These are phyloP conservation scores for Bovichtus variegatus DNA, from an alignment of 2,797 vertebrate genomes.

Conservation along the genomic window DNA sequence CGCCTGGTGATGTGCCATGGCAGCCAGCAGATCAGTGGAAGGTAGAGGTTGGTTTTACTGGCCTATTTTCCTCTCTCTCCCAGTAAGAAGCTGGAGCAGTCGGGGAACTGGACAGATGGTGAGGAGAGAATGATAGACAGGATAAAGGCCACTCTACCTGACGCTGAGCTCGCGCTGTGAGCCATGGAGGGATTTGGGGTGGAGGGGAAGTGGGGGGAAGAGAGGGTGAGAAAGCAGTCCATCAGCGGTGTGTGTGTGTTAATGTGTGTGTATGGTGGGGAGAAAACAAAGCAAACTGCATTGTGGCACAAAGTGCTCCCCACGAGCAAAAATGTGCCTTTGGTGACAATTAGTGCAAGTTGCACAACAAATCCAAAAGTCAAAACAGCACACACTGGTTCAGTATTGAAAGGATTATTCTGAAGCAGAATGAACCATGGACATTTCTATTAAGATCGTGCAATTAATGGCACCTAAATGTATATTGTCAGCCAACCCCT, in stretches of 20 bases:
- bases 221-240: constrained; percentile 75
- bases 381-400: constrained; percentile 5
- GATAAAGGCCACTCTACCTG: constrained; percentile 93
- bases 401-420: neutral
- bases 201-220: constrained; percentile 29
- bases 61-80: constrained; percentile 47
- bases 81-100: constrained; percentile 48
- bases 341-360: constrained; percentile 47
- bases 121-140: constrained; percentile 74
- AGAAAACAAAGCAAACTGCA: constrained; percentile 44
- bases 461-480: neutral
- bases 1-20: constrained; percentile 50
- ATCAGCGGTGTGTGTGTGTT: constrained; percentile 68
- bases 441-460: neutral
- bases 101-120: constrained; percentile 55
- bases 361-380: constrained; percentile 36
- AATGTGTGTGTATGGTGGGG: constrained; percentile 41
- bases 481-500: neutral
- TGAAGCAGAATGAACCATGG: neutral
- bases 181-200: constrained; percentile 63
- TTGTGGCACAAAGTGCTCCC: constrained; percentile 31
- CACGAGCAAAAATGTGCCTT: constrained; percentile 31
- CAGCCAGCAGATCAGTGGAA: constrained; percentile 71
- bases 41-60: constrained; percentile 57
- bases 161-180: constrained; percentile 99